A percentile compares a stretch with the other conserved stretches of the same genome.
phyloP scores from a whole-genome alignment of 2,797 vertebrate genomes.

The Yasuhikotakia modesta region DNA sequence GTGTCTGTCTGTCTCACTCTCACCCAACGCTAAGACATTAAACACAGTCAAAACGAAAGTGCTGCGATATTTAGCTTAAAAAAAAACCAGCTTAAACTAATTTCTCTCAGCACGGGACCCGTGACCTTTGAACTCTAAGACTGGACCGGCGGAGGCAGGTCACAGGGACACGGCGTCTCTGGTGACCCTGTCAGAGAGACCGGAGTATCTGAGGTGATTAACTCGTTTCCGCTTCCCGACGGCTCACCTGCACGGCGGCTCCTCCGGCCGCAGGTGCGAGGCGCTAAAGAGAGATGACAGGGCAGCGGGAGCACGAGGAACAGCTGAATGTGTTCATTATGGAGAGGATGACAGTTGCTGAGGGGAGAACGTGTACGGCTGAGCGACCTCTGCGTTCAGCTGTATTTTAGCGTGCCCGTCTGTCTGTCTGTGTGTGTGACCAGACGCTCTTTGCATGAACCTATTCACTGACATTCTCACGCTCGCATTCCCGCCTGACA shows the following conservation, averaged over 20 bases:
- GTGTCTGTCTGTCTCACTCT: too few relatives aligned
- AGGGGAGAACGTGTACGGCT: conserved; percentile 12
- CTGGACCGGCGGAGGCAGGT: not conserved
- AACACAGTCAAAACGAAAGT: too few relatives aligned
- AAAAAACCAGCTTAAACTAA: too few relatives aligned
- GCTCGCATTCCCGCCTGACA: not conserved
- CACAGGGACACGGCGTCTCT: not conserved
- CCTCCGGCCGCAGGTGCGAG: conserved; percentile 4
- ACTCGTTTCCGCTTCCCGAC: conserved; percentile 41
- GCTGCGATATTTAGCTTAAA: too few relatives aligned
- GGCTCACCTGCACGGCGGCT: conserved; percentile 28
- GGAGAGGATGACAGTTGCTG: conserved; percentile 46
- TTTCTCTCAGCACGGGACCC: too few relatives aligned
- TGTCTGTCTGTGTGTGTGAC: conserved; percentile 3
- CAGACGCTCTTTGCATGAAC: conserved; percentile 3
- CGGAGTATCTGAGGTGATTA: conserved; percentile 27
- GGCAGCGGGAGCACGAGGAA: conserved; percentile 21
- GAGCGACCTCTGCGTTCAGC: conserved; percentile 38
- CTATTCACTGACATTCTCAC: not conserved
- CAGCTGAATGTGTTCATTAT: conserved; percentile 55
- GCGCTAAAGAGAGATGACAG: conserved; percentile 53
- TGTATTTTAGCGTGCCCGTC: conserved; percentile 39
- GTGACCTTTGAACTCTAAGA: not conserved
- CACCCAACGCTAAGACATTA: too few relatives aligned
- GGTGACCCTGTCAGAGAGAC: conserved; percentile 3